Evolutionary conservation across 2,797 vertebrate species (phyloP).

Genomic region (Crocidura indochinensis): DNA sequence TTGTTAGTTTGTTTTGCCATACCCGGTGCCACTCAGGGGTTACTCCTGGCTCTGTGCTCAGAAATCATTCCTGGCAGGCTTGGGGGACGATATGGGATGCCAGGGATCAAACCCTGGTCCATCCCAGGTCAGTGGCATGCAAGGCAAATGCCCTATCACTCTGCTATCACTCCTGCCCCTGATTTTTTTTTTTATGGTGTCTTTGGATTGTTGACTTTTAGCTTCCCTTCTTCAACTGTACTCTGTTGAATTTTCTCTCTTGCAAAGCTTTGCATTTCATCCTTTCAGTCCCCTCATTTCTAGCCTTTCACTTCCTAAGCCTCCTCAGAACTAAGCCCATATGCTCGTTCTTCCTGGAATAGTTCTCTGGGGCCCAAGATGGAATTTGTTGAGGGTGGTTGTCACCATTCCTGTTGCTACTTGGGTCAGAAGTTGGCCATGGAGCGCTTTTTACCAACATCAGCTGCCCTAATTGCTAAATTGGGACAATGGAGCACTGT

Average conservation of each 20-base stretch:
- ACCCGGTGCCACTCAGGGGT: too few species aligned
- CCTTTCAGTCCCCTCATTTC: neutral
- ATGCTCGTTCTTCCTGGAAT: constrained; percentile 26
- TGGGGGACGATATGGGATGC: too few species aligned
- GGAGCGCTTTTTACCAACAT: neutral
- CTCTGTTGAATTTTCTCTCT: neutral
- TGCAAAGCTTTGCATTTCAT: neutral
- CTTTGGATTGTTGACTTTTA: neutral
- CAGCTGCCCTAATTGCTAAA: constrained; percentile 42
- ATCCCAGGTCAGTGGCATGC: too few species aligned
- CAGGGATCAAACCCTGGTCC: too few species aligned
- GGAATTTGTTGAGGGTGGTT: neutral
- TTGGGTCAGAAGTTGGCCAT: constrained; percentile 27
- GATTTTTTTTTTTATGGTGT: neutral
- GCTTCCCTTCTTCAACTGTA: neutral
- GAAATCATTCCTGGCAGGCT: too few species aligned
- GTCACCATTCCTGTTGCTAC: neutral
- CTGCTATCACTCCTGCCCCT: too few species aligned
- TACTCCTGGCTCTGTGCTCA: too few species aligned
- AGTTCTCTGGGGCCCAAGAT: constrained; percentile 29
- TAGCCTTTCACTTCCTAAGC: constrained; percentile 16
- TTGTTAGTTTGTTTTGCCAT: too few species aligned
- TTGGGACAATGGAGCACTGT: neutral
- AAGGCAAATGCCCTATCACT: too few species aligned
- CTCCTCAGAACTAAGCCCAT: neutral